Evolutionary conservation across 2,113 vertebrate genomes (phyloP), one percentile per base, ranked within the genome.

Genomic region (Takifugu flavidus): DNA sequence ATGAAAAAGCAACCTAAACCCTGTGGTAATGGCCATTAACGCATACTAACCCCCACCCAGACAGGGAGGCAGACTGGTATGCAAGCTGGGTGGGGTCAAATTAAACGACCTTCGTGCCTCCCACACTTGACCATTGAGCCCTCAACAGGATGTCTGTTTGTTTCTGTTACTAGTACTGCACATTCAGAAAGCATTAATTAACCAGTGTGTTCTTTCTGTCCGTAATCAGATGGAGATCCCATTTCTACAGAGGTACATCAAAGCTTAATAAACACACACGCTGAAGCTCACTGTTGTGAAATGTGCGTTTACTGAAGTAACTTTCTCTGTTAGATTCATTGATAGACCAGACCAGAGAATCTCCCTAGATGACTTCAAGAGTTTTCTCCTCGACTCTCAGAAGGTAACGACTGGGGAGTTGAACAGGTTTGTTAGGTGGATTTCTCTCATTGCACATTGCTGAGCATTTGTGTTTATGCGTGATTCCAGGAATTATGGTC

Each of bases 331-430:
- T 83, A 98, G 96, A 84, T 88, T 87, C 59, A 92, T 86, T 46
- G 95, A 96, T 70, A 88, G 91, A 74, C 89, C 93, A 0, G 95
- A 97, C 64, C 91, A 92, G 72, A 92, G 79, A 72, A 88, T 98
- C 73, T 92, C 92, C 0, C 89, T 96, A 42, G 86, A 93, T 57
- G 93, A 98, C 59, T 93, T 98, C 78, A 94, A 95, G 88, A 90
- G 82, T 61, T 99, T 99, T 79, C 87, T 99, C 6, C 75, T 95
- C 44, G 94, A 98, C 11, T 91, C 86, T 85, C 97, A 99, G 82
- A 94, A 91, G 93, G 97, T 98, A 86, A 69, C 46, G 12, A 29
- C 50, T 11, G 34, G 34, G 34, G 11, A 10, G 34, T 39, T 39
- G 34, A 39, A 39, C 34, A 15, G 25, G 13, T 54, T 42, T 26